Conservation (phyloP, 2,888 invertebrate species). For the Agonum fuliginosum region DNA sequence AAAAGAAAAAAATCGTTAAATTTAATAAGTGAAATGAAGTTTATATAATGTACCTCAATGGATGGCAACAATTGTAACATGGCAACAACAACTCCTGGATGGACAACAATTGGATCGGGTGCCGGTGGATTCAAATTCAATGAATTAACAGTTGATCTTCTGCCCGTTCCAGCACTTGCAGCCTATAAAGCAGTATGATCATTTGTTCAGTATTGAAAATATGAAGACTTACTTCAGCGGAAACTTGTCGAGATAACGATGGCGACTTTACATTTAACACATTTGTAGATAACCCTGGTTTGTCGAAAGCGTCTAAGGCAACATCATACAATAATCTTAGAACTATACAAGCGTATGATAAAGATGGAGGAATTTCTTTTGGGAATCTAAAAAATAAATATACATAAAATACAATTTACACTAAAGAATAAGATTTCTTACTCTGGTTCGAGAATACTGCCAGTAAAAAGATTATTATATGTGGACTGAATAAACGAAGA, state of each 20-base stretch:
- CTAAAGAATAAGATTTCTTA: conserved; percentile 69
- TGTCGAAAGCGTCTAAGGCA: conserved; percentile 96
- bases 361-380: conserved; percentile 83
- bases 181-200: conserved; percentile 37
- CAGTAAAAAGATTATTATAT: conserved; percentile 81
- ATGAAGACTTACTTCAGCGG: conserved; percentile 76
- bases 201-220: conserved; percentile 54
- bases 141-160: conserved; percentile 80
- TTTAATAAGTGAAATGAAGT: background rate
- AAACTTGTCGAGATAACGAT: conserved; percentile 78
- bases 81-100: conserved; percentile 95
- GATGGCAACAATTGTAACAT: conserved; percentile 95
- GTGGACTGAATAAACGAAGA: conserved; percentile 63
- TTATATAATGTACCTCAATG: conserved; percentile 74
- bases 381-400: conserved; percentile 76
- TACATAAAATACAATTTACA: conserved; percentile 30
- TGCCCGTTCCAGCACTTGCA: conserved; percentile 69
- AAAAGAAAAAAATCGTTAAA: conserved; percentile 60
- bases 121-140: conserved; percentile 83
- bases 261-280: conserved; percentile 81
- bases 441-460: conserved; percentile 83
- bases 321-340: conserved; percentile 94
- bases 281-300: conserved; percentile 82
- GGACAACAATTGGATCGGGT: conserved; percentile 92
- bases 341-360: conserved; percentile 89